Evolutionary conservation across 2,113 vertebrate species (phyloP), one percentile per base, ranked within the genome.

Genomic region (Phalacrocorax carbo): DNA sequence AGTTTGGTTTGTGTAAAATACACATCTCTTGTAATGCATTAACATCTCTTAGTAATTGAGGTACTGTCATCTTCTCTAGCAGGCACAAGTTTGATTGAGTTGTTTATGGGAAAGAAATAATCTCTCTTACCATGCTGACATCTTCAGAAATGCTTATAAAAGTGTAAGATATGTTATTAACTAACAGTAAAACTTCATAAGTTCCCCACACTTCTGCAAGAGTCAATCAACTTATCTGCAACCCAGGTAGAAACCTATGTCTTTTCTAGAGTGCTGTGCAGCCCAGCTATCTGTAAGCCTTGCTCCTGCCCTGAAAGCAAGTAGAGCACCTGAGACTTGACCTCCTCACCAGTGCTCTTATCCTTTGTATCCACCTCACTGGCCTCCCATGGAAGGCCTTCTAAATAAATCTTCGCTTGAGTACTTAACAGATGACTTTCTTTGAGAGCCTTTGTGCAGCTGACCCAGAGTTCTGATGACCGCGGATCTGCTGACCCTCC

Each of bases 321-420:
- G 64, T 8, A 22, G 60, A 88, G 71, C 93, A 88, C 78, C 82
- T 96, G 93, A 75, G 91, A 94, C 78, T 66, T 96, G 89, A 80
- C 82, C 79, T 87, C 64, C 42, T 90, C 96, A 60, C 84, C 49
- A 42, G 48, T 68, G 78, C 69, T 92, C 69, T 90, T 81, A 76
- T 52, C 82, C 62, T 95, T 96, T 90, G 70, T 80, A 30, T 86
- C 78, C 78, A 87, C 86, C 82, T 95, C 88, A 34, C 80, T 87
- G 88, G 73, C 93, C 86, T 87, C 75, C 88, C 66, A 48, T 51
- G 1, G 84, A 87, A 91, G 76, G 79, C 82, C 94, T 94, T 96
- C 83, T 91, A 96, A 96, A 92, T 94, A 94, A 87, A 95, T 87
- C 88, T 94, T 96, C 30, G 10, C 90, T 70, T 73, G 81, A 94